These are phyloP conservation scores for Gobius niger DNA, from an alignment of 2,113 vertebrate genomes.

Conservation along the genomic window DNA sequence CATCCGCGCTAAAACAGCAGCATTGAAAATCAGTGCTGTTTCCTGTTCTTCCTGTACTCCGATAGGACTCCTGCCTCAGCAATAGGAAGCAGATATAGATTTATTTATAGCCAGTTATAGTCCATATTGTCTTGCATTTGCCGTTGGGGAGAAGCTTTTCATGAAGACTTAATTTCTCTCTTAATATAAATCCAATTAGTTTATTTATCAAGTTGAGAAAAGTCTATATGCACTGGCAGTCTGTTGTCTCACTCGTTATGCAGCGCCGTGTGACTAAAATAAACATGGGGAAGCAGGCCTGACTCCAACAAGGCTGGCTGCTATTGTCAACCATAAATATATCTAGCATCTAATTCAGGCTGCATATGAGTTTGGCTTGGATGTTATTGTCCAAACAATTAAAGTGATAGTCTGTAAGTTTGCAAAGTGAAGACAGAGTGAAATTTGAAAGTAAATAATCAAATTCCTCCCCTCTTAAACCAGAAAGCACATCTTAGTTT, in stretches of 20 bases:
- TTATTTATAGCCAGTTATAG: slow-evolving; percentile 3
- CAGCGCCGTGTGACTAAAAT: slow-evolving; percentile 4
- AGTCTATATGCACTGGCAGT: not conserved
- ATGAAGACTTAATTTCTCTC: not conserved
- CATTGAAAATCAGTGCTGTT: not conserved
- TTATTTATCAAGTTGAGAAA: not conserved
- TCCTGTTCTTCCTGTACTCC: slow-evolving; percentile 12
- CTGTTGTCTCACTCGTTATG: not conserved
- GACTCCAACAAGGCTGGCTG: slow-evolving; percentile 6
- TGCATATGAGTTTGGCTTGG: not conserved
- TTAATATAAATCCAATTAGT: not conserved
- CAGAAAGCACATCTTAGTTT: too few species aligned
- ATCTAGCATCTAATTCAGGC: not conserved
- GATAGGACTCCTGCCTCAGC: slow-evolving; percentile 21
- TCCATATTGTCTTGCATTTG: not conserved
- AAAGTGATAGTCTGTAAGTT: too few species aligned
- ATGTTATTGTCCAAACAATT: not conserved
- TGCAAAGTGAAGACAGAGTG: too few species aligned
- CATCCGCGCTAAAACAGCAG: not conserved
- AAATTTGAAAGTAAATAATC: too few species aligned
- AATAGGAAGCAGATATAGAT: slow-evolving; percentile 12
- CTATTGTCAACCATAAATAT: not conserved
- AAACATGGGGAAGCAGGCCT: not conserved
- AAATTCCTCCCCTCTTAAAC: too few species aligned
- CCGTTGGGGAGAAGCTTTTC: not conserved